A percentile compares a stretch with the other conserved stretches of the same genome.
phyloP scores from a whole-genome alignment of 2,113 vertebrate species.

The Heliornis fulica region DNA sequence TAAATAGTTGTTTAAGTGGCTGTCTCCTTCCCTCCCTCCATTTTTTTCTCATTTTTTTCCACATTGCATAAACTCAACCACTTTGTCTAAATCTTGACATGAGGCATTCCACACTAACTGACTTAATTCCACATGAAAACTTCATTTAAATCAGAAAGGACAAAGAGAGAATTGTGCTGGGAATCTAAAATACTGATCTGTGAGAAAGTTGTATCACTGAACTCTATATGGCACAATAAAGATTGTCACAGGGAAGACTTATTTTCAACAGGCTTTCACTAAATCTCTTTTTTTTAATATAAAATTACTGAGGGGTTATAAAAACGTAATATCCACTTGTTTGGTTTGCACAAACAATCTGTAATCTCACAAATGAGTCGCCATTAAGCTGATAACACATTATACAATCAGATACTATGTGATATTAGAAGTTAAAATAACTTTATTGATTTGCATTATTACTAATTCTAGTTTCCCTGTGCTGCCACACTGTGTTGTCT shows the following conservation, averaged over 20 bases:
- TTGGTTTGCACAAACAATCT: neutral
- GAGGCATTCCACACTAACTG: neutral
- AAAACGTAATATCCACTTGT: neutral
- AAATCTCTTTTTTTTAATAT: neutral
- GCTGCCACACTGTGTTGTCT: neutral
- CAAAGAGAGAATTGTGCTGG: neutral
- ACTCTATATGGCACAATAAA: neutral
- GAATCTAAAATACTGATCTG: conserved; percentile 26
- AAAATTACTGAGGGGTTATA: neutral
- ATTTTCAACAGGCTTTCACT: neutral
- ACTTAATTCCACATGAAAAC: conserved; percentile 16
- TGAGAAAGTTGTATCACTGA: neutral
- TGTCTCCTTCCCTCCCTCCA: neutral
- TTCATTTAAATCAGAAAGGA: conserved; percentile 16
- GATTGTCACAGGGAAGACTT: neutral
- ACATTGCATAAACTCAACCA: neutral
- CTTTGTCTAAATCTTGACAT: conserved; percentile 4
- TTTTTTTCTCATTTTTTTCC: neutral
- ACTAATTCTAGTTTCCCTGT: neutral
- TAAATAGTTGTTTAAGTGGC: neutral
- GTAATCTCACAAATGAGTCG: neutral
- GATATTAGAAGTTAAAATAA: neutral
- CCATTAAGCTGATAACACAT: neutral
- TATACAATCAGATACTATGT: neutral
- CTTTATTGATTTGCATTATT: neutral